A percentile compares a stretch with the other conserved stretches of the same genome.
phyloP scores from a whole-genome alignment of 2,113 vertebrate species.

The Grus americana region DNA sequence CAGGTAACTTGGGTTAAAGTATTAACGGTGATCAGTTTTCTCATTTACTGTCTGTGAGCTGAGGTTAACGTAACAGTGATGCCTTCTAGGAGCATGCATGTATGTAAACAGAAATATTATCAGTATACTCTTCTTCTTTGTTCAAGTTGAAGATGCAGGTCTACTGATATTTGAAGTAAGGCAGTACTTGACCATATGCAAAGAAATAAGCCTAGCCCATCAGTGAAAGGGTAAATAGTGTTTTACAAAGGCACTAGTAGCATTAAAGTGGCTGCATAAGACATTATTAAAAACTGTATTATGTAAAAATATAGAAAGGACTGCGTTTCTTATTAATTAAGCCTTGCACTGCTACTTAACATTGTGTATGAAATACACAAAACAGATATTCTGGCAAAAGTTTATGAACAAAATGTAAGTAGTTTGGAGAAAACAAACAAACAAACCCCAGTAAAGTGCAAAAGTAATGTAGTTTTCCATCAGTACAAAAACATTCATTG shows the following conservation, averaged over 20 bases:
- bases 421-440: neutral
- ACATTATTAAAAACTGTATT: neutral
- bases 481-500: neutral
- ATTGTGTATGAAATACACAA: neutral
- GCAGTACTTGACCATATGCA: neutral
- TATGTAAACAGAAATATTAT: neutral
- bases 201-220: neutral
- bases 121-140: neutral
- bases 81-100: neutral
- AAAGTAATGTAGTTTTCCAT: neutral
- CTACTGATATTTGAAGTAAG: neutral
- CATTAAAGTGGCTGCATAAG: neutral
- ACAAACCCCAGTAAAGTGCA: rapidly evolving
- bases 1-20: neutral
- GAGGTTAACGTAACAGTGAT: neutral
- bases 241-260: neutral
- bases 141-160: neutral
- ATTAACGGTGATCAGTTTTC: neutral
- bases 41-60: neutral
- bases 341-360: neutral
- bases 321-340: neutral
- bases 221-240: neutral
- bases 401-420: neutral
- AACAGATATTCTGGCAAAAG: neutral
- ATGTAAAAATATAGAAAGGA: neutral